Conservation (phyloP, 23 tunicate species). For the Botrylloides violaceus region DNA sequence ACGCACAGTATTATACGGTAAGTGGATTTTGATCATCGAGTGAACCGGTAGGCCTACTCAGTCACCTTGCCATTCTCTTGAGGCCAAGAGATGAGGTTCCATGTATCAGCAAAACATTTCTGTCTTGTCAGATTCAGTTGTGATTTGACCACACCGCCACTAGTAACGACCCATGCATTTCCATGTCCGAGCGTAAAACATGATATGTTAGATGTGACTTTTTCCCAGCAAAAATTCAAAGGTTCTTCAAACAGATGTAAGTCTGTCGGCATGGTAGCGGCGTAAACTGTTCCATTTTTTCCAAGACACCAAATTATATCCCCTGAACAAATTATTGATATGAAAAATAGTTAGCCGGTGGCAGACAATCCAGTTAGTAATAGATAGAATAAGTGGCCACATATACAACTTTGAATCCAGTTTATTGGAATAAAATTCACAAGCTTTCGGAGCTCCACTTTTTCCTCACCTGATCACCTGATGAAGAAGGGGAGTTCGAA, state of each 20-base stretch:
- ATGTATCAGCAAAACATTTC: background rate
- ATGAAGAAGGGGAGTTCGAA: background rate
- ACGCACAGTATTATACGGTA: no score
- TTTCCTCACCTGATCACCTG: no score
- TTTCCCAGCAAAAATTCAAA: slow-evolving; percentile 25
- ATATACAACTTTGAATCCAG: no score
- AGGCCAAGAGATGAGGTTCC: slow-evolving; percentile 13
- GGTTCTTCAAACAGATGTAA: background rate
- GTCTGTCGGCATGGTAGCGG: slow-evolving; percentile 24
- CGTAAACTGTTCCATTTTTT: slow-evolving; percentile 31
- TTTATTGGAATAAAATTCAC: no score
- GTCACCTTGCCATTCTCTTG: slow-evolving; percentile 16
- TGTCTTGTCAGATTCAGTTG: slow-evolving; percentile 24
- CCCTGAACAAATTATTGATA: slow-evolving; percentile 4
- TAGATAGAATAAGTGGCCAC: no score
- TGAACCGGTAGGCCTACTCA: slow-evolving; percentile 18
- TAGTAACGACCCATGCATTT: slow-evolving; percentile 22
- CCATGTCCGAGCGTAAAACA: slow-evolving; percentile 17
- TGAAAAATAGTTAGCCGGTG: no score
- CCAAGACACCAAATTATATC: slow-evolving; percentile 50
- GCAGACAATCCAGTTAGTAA: no score
- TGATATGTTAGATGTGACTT: background rate
- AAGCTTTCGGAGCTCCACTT: no score
- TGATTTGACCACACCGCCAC: slow-evolving; percentile 8
- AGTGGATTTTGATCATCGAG: no score